Evolutionary conservation across 2,797 vertebrate species (phyloP).

Genomic region (Sphenodon punctatus): DNA sequence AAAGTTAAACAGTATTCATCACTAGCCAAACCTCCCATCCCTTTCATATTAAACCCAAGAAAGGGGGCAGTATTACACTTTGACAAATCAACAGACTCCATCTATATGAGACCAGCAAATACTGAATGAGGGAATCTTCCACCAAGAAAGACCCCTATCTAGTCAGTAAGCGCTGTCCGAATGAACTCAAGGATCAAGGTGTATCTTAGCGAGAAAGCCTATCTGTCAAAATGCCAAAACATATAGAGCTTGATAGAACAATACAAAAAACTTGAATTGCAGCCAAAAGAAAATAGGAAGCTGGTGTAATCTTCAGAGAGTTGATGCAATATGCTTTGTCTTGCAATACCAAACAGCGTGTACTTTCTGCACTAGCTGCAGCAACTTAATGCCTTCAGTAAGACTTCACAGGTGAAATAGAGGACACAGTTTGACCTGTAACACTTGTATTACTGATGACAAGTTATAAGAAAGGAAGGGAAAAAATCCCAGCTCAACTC

Average conservation of each 20-base stretch:
- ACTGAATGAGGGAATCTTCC: too few species aligned
- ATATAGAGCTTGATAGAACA: not conserved
- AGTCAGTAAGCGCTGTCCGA: not conserved
- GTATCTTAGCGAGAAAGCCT: not conserved
- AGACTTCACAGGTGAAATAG: not conserved
- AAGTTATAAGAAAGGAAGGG: not conserved
- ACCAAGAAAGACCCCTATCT: too few species aligned
- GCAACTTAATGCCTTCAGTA: not conserved
- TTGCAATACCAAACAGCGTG: not conserved
- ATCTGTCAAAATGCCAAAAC: not conserved
- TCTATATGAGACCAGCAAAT: not conserved
- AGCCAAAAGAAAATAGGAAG: not conserved
- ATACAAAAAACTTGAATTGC: not conserved
- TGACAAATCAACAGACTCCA: not conserved
- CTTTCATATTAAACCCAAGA: constrained; percentile 10
- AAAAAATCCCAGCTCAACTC: not conserved
- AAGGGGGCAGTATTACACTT: constrained; percentile 1
- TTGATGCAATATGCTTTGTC: accelerated
- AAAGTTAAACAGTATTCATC: not conserved
- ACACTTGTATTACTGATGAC: not conserved
- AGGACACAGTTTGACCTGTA: not conserved
- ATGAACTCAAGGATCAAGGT: not conserved
- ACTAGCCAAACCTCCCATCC: not conserved
- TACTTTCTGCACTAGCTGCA: not conserved
- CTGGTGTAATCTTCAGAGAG: not conserved